These are phyloP conservation scores for Listronotus oregonensis DNA, from an alignment of 1,140 invertebrate genomes.

Conservation along the genomic window DNA sequence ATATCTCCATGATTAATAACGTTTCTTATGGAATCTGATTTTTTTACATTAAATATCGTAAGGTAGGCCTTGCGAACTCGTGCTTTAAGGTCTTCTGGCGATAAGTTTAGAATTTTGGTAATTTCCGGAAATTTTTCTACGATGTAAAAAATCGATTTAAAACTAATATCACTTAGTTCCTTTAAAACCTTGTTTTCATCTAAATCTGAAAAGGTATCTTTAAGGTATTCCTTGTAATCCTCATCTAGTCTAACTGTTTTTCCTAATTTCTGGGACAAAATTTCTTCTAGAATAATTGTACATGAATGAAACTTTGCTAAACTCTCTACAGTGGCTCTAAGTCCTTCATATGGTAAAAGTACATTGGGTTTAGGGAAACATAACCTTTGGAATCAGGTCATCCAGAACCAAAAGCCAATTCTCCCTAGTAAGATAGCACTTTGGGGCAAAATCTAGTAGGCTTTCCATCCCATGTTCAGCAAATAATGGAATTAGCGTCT, in stretches of 20 bases:
- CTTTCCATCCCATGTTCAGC: not conserved
- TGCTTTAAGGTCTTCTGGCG: slow-evolving; percentile 1
- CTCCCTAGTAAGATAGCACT: no score
- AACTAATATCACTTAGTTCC: not conserved
- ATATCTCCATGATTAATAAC: slow-evolving; percentile 57
- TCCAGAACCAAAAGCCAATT: slow-evolving; percentile 17
- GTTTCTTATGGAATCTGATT: slow-evolving; percentile 39
- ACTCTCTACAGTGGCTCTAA: slow-evolving; percentile 6
- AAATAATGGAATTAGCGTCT: slow-evolving; percentile 9
- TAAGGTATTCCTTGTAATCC: slow-evolving; percentile 7
- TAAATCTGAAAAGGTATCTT: slow-evolving; percentile 1
- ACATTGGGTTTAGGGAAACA: slow-evolving; percentile 12
- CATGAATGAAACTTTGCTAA: slow-evolving; percentile 27
- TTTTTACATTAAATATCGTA: slow-evolving; percentile 7
- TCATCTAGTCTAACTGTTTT: slow-evolving; percentile 13
- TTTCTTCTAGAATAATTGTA: slow-evolving; percentile 11
- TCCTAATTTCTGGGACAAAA: slow-evolving; percentile 4
- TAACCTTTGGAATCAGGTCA: slow-evolving; percentile 10
- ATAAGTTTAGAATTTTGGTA: slow-evolving; percentile 1
- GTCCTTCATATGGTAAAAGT: slow-evolving; percentile 2
- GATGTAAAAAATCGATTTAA: not conserved
- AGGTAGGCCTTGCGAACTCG: not conserved
- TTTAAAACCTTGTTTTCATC: slow-evolving; percentile 4
- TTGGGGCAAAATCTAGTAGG: slow-evolving; percentile 24
- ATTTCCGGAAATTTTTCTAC: slow-evolving; percentile 17